Base-by-base conservation (phyloP, 2,888 invertebrate genomes). In the Polydrusus tereticollis region DNA sequence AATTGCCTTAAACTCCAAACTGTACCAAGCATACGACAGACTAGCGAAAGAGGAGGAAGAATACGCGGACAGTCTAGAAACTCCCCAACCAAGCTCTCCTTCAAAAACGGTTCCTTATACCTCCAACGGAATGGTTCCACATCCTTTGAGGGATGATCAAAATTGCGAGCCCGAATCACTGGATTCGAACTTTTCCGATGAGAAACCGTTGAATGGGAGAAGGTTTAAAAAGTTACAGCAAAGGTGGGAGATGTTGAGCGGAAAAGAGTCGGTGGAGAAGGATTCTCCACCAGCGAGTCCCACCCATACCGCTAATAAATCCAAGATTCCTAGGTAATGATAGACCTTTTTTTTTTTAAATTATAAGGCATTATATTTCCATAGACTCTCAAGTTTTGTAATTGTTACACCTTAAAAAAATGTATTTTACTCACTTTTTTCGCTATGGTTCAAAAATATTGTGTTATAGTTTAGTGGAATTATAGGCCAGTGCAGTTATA, bases 231-330 rank as follows among this genome's bases (percentile, higher is more conserved):
- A 92, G 75, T 85, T 94, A 71, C 94, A 94, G 81, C 90, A 92
- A 81, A 93, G 93, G 81, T 94, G 94, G 94, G 94, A 94, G 82
- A 89, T 92, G 86, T 87, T 94, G 76, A 91, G 92, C 77, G 88
- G 88, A 10, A 87, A 87, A 59, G 88, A 88, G 41, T 81, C 80
- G 6, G 82, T 82, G 38, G 88, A 88, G 41, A 88, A 87, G 45
- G 74, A 76, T 1, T 86, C 86, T 0, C 81, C 82, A 3, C 85
- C 83, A 1, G 87, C 88, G 0, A 86, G 85, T 33, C 78, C 77
- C n/a, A 29, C 84, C 12, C 78, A 77, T 67, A 75, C 76, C 1
- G 79, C 82, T 3, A 80, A 76, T 10, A 91, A 91, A 72, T 93
- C 93, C 0, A 92, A 91, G 80, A 94, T 94, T 78, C 94, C 94